phyloP scores from a whole-genome alignment of 2,797 vertebrate genomes.

The Darevskia mixta region DNA sequence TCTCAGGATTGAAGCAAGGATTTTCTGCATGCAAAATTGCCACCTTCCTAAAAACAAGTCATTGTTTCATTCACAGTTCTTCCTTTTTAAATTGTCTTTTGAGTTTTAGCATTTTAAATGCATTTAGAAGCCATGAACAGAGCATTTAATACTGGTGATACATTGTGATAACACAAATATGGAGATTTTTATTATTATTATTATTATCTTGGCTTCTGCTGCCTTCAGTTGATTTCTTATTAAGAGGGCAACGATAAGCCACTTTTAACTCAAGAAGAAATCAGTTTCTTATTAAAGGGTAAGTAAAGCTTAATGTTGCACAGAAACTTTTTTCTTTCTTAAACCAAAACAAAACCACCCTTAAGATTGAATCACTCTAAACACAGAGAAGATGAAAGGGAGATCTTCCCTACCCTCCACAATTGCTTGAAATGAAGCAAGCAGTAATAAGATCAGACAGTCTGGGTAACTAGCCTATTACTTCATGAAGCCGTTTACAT shows the following conservation, averaged over 20 bases:
- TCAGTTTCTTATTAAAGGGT: constrained; percentile 60
- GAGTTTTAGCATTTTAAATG: constrained; percentile 58
- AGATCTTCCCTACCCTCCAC: constrained; percentile 36
- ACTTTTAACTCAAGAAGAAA: constrained; percentile 63
- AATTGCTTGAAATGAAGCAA: constrained; percentile 65
- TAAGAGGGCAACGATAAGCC: constrained; percentile 68
- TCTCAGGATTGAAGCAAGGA: too few species aligned
- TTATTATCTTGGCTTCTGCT: constrained; percentile 61
- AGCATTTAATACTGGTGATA: constrained; percentile 41
- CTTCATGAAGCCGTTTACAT: constrained; percentile 73
- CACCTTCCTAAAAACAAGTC: constrained; percentile 63
- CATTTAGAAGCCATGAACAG: constrained; percentile 53
- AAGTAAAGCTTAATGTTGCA: constrained; percentile 33
- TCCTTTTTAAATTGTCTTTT: constrained; percentile 57
- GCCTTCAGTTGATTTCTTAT: constrained; percentile 65
- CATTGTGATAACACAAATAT: constrained; percentile 53
- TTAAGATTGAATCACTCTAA: constrained; percentile 50
- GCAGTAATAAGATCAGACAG: constrained; percentile 68
- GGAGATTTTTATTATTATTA: constrained; percentile 65
- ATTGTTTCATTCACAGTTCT: constrained; percentile 49
- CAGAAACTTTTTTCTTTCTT: constrained; percentile 44
- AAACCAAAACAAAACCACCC: constrained; percentile 53
- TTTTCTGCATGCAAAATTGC: too few species aligned
- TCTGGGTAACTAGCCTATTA: constrained; percentile 63
- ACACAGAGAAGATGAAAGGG: constrained; percentile 49